Percentiles rank a stretch among this genome's conserved stretches.
These are phyloP conservation scores for Xestia c-nigrum DNA, from an alignment of 2,888 invertebrate species.

Conservation along the genomic window DNA sequence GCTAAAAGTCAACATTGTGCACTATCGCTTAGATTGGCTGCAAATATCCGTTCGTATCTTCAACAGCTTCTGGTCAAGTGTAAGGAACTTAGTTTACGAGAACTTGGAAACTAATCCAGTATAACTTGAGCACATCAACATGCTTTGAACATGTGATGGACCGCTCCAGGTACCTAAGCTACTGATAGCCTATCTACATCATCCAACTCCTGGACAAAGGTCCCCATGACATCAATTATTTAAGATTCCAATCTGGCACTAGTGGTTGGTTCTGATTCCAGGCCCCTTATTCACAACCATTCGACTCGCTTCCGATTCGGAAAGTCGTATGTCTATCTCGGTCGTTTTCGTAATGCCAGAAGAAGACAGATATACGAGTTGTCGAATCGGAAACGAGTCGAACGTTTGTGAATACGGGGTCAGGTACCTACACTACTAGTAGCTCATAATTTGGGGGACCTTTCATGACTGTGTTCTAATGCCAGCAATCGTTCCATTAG, in stretches of 20 bases:
- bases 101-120: not conserved
- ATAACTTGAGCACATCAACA: not conserved
- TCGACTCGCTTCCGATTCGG: too few relatives aligned
- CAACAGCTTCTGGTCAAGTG: not conserved
- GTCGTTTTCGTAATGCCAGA: too few relatives aligned
- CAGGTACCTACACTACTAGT: not conserved
- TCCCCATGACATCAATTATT: not conserved
- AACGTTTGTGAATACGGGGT: too few relatives aligned
- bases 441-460: not conserved
- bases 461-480: too few relatives aligned
- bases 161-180: not conserved
- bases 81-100: not conserved
- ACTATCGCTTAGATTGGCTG: too few relatives aligned
- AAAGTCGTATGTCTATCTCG: too few relatives aligned
- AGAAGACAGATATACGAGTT: too few relatives aligned
- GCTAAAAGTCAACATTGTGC: not conserved
- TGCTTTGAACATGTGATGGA: not conserved
- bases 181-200: not conserved
- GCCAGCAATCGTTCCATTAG: slow-evolving; percentile 8
- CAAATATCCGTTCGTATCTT: not conserved
- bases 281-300: too few relatives aligned
- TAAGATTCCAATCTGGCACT: not conserved
- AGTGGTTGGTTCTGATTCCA: not conserved
- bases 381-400: too few relatives aligned
- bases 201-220: not conserved